Evolutionary conservation across 2,797 vertebrate species (phyloP), one percentile per base, ranked within the genome.

Genomic region (Fratercula arctica): DNA sequence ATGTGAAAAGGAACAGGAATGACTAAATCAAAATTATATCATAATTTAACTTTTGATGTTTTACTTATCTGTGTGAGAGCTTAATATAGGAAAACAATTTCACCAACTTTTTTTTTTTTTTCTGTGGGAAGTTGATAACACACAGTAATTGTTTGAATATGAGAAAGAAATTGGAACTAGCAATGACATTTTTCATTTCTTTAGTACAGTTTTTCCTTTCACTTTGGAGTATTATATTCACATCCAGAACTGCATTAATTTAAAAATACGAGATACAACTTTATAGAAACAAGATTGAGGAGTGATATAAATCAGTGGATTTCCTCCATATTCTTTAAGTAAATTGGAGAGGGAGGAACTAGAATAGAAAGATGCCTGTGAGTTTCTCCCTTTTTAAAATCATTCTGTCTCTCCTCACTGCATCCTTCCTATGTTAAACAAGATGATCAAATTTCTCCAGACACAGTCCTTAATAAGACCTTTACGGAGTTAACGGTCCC

Each of bases 71-170:
- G 2, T 89, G 11, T 63, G 51, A 90, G 75, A 63, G 25, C 31
- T 87, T 85, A 82, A 86, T 75, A 85, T 3, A 89, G 37, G 66
- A 93, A 96, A 93, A 95, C 37, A 95, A 87, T 93, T 91, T 89
- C 21, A 43, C 16, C 33, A 74, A 16, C 11, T 77, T 78, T 9
- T 31, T 68, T 86, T 29, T 45, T 83, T 92, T 88, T 68, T 86
- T 26, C 35, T 61, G 13, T 72, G 18, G 43, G 35, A 88, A 70
- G 1, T 14, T 94, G 75, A 92, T 96, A 95, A 73, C n/a, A 48
- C 9, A 72, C 0, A 2, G 61, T 80, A 91, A 91, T 87, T 94
- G 28, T 83, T 93, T 89, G n/a, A 94, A 67, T 91, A 86, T 31
- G 46, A 78, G 50, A 83, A 88, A 80, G 53, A 91, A 92, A 94